phyloP scores from a whole-genome alignment of 2,888 invertebrate genomes.

The Epinotia brunnichana region DNA sequence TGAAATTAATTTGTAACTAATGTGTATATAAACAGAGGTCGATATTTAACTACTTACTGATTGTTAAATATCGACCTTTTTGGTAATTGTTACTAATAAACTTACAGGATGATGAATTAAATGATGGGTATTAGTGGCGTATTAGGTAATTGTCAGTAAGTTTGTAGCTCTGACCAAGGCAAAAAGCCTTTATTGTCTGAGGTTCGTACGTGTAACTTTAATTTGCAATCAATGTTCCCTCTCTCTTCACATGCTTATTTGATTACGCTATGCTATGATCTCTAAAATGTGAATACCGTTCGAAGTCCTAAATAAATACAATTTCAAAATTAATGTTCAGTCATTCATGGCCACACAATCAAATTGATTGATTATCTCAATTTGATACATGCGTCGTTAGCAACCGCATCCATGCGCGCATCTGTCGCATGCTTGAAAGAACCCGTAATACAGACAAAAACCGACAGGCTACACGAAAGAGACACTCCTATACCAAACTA shows the following conservation, averaged over 20 bases:
- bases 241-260: neutral
- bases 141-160: no score
- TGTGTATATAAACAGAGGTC: neutral
- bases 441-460: slow-evolving; percentile 79
- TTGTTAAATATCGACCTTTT: no score
- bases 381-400: slow-evolving; percentile 79
- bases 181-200: no score
- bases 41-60: no score
- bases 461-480: slow-evolving; percentile 67
- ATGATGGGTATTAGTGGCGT: no score
- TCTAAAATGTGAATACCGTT: slow-evolving; percentile 15
- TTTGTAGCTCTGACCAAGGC: no score
- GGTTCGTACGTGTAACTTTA: no score
- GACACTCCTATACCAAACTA: slow-evolving; percentile 57
- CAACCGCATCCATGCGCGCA: slow-evolving; percentile 79
- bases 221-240: no score
- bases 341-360: slow-evolving; percentile 75
- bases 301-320: slow-evolving; percentile 39
- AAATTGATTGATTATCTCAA: slow-evolving; percentile 81
- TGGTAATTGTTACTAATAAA: neutral
- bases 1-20: neutral
- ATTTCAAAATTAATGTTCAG: slow-evolving; percentile 45
- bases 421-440: slow-evolving; percentile 80
- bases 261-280: neutral
- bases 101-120: neutral